These are phyloP conservation scores for Nibea albiflora DNA, from an alignment of 2,113 vertebrate genomes.

Conservation along the genomic window DNA sequence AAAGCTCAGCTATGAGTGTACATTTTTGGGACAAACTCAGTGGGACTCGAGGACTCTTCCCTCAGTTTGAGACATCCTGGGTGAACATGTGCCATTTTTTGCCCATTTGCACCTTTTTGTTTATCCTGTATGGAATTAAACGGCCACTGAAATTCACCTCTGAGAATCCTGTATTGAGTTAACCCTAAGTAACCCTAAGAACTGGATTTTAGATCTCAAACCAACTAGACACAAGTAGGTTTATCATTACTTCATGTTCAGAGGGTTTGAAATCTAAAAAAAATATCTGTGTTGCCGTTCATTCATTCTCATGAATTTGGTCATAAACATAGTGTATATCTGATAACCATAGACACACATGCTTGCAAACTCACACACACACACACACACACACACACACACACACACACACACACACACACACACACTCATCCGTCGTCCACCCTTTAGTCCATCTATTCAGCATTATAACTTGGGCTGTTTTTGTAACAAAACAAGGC, in stretches of 20 bases:
- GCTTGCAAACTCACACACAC: conserved; percentile 62
- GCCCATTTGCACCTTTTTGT: background rate
- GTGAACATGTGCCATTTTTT: too few relatives aligned
- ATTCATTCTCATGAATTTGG: conserved; percentile 36
- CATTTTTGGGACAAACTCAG: too few relatives aligned
- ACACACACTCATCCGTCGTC: conserved; percentile 64
- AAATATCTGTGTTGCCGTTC: background rate
- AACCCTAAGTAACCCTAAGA: too few relatives aligned
- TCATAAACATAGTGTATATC: conserved; percentile 39
- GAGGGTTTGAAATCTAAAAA: background rate
- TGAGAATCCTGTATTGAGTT: too few relatives aligned
- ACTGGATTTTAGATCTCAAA: too few relatives aligned
- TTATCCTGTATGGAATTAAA: background rate
- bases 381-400: conserved; percentile 65
- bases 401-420: conserved; percentile 58
- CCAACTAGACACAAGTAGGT: too few relatives aligned
- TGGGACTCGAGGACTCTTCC: background rate
- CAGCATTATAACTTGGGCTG: conserved; percentile 82
- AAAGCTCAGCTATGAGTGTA: too few relatives aligned
- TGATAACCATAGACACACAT: conserved; percentile 50
- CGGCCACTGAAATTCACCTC: too few relatives aligned
- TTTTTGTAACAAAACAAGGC: conserved; percentile 87
- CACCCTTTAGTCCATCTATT: conserved; percentile 76
- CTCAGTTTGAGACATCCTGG: background rate
- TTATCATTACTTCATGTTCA: background rate